A percentile compares a stretch with the other conserved stretches of the same genome.
phyloP scores from a whole-genome alignment of 2,888 invertebrate genomes.

The Drosophila algonquin region DNA sequence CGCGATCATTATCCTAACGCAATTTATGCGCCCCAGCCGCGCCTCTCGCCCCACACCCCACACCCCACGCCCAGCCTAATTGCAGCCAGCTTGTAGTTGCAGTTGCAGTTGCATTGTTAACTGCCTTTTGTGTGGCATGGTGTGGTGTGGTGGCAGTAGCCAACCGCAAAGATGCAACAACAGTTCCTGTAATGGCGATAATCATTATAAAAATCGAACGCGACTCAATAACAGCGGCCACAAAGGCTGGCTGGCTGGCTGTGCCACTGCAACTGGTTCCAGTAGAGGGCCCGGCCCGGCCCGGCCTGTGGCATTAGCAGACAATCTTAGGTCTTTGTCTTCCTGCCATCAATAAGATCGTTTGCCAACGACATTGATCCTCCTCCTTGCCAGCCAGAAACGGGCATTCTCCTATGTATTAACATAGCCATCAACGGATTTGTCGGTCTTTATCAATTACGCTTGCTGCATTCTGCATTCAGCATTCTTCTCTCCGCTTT shows the following conservation, averaged over 20 bases:
- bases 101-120: conserved; percentile 63
- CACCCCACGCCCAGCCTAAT: conserved; percentile 73
- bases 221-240: conserved; percentile 43
- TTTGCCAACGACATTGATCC: conserved; percentile 71
- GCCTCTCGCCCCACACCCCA: conserved; percentile 52
- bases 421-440: conserved; percentile 78
- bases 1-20: conserved; percentile 83
- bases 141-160: conserved; percentile 6
- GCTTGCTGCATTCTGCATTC: conserved; percentile 54
- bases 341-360: conserved; percentile 79
- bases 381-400: conserved; percentile 8
- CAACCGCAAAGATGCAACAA: conserved; percentile 43
- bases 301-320: conserved; percentile 55
- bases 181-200: conserved; percentile 70
- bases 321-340: conserved; percentile 75
- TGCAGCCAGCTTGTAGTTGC: conserved; percentile 55
- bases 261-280: conserved; percentile 51
- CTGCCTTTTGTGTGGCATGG: conserved; percentile 50
- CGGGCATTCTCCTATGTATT: conserved; percentile 57
- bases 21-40: conserved; percentile 80
- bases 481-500: conserved; percentile 35
- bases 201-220: conserved; percentile 73
- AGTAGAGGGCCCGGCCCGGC: neutral
- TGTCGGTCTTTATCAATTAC: conserved; percentile 81
- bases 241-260: conserved; percentile 11